These are phyloP conservation scores for Cheilosia grossa DNA, from an alignment of 2,888 invertebrate species.

Conservation along the genomic window DNA sequence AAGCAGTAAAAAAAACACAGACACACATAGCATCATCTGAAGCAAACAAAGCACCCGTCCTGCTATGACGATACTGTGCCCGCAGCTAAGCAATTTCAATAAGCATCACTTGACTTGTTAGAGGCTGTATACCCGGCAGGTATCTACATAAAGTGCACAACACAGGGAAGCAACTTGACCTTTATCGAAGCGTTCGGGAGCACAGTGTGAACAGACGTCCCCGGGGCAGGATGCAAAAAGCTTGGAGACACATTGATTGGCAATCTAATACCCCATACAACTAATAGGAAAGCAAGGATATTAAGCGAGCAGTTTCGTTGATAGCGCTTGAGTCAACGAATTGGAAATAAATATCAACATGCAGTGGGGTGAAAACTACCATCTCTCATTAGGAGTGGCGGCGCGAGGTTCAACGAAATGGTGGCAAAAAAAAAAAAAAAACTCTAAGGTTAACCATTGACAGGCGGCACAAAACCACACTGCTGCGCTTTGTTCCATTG, in stretches of 20 bases:
- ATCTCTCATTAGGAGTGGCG: slow-evolving; percentile 8
- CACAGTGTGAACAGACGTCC: neutral
- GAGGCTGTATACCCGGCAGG: slow-evolving; percentile 61
- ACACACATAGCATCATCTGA: slow-evolving; percentile 25
- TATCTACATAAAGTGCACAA: slow-evolving; percentile 66
- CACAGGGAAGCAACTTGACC: slow-evolving; percentile 68
- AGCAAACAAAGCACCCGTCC: slow-evolving; percentile 55
- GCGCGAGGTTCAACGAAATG: neutral
- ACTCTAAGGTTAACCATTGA: slow-evolving; percentile 31
- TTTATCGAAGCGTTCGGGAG: slow-evolving; percentile 48
- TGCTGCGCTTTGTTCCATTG: slow-evolving; percentile 39
- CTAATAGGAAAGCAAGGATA: slow-evolving; percentile 22
- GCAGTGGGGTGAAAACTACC: slow-evolving; percentile 7
- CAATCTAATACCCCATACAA: slow-evolving; percentile 20
- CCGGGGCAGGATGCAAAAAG: neutral
- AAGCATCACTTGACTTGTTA: slow-evolving; percentile 72
- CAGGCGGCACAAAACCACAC: slow-evolving; percentile 8
- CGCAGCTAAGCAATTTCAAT: slow-evolving; percentile 70
- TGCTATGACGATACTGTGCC: slow-evolving; percentile 52
- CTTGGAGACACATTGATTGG: slow-evolving; percentile 29
- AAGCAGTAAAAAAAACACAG: slow-evolving; percentile 14
- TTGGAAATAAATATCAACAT: slow-evolving; percentile 16
- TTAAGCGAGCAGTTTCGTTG: slow-evolving; percentile 9
- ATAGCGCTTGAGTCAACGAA: slow-evolving; percentile 21
- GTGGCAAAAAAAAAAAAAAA: neutral